Evolutionary conservation across 2,113 vertebrate genomes (phyloP).

Genomic region (Cyanoramphus novaezelandiae): DNA sequence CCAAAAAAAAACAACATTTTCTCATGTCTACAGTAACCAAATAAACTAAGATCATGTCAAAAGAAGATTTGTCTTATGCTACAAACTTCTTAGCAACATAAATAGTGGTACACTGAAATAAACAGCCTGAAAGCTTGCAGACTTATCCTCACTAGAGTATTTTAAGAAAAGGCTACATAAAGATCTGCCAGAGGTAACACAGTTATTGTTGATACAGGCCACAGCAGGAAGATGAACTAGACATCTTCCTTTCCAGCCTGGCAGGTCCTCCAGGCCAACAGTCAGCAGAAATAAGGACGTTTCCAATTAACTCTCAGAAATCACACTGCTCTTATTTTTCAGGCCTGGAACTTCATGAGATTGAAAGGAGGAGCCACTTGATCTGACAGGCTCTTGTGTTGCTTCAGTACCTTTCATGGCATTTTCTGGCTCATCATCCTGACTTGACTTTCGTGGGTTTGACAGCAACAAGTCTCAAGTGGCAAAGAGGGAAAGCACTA

Average conservation of each 20-base stretch:
- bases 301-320: slow-evolving; percentile 29
- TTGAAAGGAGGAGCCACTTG: slow-evolving; percentile 33
- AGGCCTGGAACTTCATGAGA: background rate
- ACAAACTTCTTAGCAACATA: background rate
- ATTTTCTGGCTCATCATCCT: slow-evolving; percentile 13
- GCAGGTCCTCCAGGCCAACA: background rate
- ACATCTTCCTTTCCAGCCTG: background rate
- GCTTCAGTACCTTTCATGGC: slow-evolving; percentile 50
- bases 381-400: slow-evolving; percentile 41
- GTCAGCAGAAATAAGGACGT: background rate
- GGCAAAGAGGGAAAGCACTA: background rate
- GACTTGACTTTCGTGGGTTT: background rate
- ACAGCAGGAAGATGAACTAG: background rate
- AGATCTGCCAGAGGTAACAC: background rate
- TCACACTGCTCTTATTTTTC: background rate
- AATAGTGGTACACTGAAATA: background rate
- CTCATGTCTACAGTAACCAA: background rate
- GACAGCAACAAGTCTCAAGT: slow-evolving; percentile 40
- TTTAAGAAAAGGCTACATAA: background rate
- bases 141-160: background rate
- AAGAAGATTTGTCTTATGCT: background rate
- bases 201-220: background rate
- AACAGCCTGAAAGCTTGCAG: background rate
- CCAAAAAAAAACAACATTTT: background rate
- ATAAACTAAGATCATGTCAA: background rate